Percentiles rank a stretch among this genome's conserved stretches.
Evolutionary conservation across 2,797 vertebrate genomes (phyloP).

Genomic region (Chelon labrosus): DNA sequence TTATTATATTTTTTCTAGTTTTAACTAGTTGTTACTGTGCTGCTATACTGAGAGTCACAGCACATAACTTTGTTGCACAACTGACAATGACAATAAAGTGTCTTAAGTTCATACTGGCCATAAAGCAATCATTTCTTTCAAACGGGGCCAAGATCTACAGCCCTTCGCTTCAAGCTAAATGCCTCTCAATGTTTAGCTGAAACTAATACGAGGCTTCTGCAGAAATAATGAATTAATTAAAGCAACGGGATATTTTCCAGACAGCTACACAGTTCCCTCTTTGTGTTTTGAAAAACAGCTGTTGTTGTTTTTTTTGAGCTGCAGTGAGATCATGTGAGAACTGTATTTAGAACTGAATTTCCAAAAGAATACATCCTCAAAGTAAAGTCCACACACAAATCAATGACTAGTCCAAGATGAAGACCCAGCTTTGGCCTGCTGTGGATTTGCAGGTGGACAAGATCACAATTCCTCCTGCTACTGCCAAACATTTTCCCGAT

Average conservation of each 20-base stretch:
- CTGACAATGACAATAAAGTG: too few relatives aligned
- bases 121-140: too few relatives aligned
- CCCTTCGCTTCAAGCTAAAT: background rate
- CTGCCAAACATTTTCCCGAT: conserved; percentile 82
- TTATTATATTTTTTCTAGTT: too few relatives aligned
- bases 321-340: background rate
- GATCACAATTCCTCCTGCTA: conserved; percentile 67
- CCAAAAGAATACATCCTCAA: background rate
- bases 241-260: background rate
- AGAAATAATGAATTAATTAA: background rate
- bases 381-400: background rate
- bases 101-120: too few relatives aligned
- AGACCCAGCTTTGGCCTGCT: conserved; percentile 84
- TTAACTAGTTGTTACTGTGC: too few relatives aligned
- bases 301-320: background rate
- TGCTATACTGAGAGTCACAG: too few relatives aligned
- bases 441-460: conserved; percentile 77
- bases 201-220: background rate
- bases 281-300: background rate
- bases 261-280: background rate
- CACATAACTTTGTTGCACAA: too few relatives aligned
- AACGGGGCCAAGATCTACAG: too few relatives aligned
- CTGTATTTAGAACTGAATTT: background rate
- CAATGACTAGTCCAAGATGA: conserved; percentile 69
- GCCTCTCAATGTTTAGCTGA: conserved; percentile 1